These are phyloP conservation scores for Galemys pyrenaicus DNA, from an alignment of 2,113 vertebrate species.

Conservation along the genomic window DNA sequence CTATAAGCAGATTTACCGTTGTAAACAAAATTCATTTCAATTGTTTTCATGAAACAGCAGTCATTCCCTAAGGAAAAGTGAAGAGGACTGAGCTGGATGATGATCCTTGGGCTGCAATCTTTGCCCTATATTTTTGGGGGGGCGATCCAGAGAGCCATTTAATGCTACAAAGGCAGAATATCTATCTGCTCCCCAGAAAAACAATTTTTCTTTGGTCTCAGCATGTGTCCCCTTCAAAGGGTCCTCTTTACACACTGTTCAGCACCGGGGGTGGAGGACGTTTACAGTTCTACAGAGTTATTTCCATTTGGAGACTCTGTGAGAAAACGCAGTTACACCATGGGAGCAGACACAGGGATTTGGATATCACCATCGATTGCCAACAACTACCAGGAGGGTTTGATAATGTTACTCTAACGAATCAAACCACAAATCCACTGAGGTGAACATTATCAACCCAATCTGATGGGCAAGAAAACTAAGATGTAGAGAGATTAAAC, in stretches of 20 bases:
- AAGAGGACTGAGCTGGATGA: not conserved
- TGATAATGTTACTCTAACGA: not conserved
- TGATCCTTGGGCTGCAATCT: not conserved
- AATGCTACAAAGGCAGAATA: not conserved
- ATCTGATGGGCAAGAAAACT: not conserved
- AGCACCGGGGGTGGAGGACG: not conserved
- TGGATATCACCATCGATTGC: not conserved
- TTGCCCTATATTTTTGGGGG: not conserved
- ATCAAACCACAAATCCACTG: not conserved
- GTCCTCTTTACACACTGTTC: not conserved
- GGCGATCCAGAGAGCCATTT: not conserved
- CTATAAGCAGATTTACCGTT: not conserved
- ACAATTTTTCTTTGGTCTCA: conserved; percentile 16
- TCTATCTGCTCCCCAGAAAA: not conserved
- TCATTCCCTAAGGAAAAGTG: not conserved
- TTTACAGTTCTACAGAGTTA: not conserved
- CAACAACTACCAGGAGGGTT: not conserved
- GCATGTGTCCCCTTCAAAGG: not conserved
- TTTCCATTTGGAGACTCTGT: not conserved
- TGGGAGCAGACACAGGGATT: not conserved
- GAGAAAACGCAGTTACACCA: not conserved
- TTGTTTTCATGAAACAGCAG: not conserved
- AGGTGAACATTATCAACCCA: not conserved
- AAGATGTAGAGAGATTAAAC: not conserved
- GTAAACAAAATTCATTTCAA: not conserved